phyloP scores from a whole-genome alignment of 2,113 vertebrate species.

The Riparia riparia region DNA sequence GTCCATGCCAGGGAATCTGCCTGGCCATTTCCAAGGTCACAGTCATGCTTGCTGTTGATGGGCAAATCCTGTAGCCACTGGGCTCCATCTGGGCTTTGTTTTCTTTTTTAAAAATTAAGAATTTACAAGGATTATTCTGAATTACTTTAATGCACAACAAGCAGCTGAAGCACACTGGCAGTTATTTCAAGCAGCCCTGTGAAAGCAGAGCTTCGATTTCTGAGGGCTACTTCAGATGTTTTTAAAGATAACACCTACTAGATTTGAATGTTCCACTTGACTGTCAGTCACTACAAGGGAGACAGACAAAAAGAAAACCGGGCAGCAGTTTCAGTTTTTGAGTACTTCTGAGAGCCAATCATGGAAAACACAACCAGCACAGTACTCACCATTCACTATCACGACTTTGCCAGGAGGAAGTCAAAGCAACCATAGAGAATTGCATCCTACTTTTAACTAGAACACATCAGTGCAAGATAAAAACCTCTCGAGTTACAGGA shows the following conservation, averaged over 20 bases:
- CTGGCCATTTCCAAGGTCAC: neutral
- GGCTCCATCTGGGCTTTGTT: neutral
- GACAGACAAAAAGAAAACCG: neutral
- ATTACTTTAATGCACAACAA: neutral
- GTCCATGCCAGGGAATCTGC: neutral
- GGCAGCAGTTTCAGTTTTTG: neutral
- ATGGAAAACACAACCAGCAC: neutral
- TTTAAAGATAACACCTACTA: neutral
- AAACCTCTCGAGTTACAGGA: neutral
- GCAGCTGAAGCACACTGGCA: neutral
- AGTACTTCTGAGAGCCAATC: neutral
- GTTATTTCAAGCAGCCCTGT: neutral
- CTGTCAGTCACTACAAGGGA: neutral
- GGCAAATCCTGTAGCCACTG: neutral
- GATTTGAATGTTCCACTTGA: neutral
- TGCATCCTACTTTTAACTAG: neutral
- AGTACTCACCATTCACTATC: neutral
- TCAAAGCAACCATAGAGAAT: neutral
- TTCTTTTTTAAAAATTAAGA: neutral
- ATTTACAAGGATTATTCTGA: neutral
- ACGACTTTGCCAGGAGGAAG: neutral
- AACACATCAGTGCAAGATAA: neutral
- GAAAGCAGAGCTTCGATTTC: neutral
- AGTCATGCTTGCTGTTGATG: neutral
- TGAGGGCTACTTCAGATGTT: neutral